Evolutionary conservation across 2,113 vertebrate species (phyloP).

Genomic region (Mormoops blainvillei): DNA sequence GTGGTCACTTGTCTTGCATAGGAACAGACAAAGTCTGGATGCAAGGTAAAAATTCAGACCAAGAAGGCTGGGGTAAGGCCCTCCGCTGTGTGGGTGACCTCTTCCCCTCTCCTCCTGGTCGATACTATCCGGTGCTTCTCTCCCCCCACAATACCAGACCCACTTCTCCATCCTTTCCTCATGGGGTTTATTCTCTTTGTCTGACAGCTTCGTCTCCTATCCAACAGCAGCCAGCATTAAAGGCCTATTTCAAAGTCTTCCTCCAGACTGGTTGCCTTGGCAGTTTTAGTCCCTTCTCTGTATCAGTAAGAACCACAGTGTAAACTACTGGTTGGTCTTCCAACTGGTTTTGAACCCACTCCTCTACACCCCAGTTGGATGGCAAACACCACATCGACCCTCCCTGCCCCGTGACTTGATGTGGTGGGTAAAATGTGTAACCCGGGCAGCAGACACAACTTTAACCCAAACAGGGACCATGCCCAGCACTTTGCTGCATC

Average conservation of each 20-base stretch:
- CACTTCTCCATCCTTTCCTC: background rate
- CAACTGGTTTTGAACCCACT: background rate
- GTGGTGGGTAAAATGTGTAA: background rate
- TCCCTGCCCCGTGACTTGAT: background rate
- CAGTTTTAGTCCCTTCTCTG: background rate
- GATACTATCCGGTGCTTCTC: background rate
- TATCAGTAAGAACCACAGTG: background rate
- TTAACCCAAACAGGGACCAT: background rate
- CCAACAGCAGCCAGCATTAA: background rate
- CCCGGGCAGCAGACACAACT: background rate
- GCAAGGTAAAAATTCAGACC: background rate
- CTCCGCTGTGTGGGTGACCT: background rate
- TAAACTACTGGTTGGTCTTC: background rate
- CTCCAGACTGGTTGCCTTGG: background rate
- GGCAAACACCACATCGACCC: background rate
- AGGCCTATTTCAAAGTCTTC: background rate
- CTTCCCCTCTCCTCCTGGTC: background rate
- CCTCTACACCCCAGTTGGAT: background rate
- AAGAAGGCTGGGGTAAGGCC: background rate
- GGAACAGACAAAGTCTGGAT: background rate
- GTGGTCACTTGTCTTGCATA: background rate
- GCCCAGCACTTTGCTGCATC: background rate
- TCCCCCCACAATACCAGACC: background rate
- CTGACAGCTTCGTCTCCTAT: background rate
- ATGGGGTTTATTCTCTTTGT: background rate